Percentiles rank a stretch among this genome's conserved stretches.
phyloP scores from a whole-genome alignment of 1,140 invertebrate species.

The Drosophila sulfurigaster region DNA sequence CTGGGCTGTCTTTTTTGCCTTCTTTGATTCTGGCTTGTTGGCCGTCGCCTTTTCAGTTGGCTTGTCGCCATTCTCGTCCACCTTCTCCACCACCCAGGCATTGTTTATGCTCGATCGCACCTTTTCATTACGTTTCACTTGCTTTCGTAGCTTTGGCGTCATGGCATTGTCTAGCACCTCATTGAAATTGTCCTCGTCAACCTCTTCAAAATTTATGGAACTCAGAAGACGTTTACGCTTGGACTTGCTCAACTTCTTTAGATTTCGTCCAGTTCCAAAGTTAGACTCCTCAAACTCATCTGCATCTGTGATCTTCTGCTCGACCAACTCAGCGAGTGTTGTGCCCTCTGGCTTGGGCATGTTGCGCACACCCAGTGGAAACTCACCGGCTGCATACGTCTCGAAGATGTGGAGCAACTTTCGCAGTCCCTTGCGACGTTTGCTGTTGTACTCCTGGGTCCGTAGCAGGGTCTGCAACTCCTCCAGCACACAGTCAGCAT shows the following conservation, averaged over 20 bases:
- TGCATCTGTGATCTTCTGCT: slow-evolving; percentile 70
- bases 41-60: background rate
- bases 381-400: slow-evolving; percentile 86
- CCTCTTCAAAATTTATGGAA: slow-evolving; percentile 75
- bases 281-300: slow-evolving; percentile 76
- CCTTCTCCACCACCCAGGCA: slow-evolving; percentile 75
- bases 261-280: slow-evolving; percentile 61
- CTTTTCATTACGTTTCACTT: slow-evolving; percentile 59
- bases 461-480: slow-evolving; percentile 70
- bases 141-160: slow-evolving; percentile 65
- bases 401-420: slow-evolving; percentile 72
- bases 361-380: slow-evolving; percentile 88
- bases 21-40: slow-evolving; percentile 8
- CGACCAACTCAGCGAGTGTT: slow-evolving; percentile 62
- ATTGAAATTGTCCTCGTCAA: slow-evolving; percentile 76
- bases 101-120: slow-evolving; percentile 59
- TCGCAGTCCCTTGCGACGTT: slow-evolving; percentile 68
- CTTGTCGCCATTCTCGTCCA: slow-evolving; percentile 37
- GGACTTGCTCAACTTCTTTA: slow-evolving; percentile 79
- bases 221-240: slow-evolving; percentile 76
- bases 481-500: slow-evolving; percentile 68
- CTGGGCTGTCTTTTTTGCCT: slow-evolving; percentile 7
- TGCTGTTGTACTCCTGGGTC: slow-evolving; percentile 69
- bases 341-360: slow-evolving; percentile 75
- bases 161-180: slow-evolving; percentile 67